phyloP scores from a whole-genome alignment of 2,888 invertebrate species.

The Ceratothoa steindachneri region DNA sequence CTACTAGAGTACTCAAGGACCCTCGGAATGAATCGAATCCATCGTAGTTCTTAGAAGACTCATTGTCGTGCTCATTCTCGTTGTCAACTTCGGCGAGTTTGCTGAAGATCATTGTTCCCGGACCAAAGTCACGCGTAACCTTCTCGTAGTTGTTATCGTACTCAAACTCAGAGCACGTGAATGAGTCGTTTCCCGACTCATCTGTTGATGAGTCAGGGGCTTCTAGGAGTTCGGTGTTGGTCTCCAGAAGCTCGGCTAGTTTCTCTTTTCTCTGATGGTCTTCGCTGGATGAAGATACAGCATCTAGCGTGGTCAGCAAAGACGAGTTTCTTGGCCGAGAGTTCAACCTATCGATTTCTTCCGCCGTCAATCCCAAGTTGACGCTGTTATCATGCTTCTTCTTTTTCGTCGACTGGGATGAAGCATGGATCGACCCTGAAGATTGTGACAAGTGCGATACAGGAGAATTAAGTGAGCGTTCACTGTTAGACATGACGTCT shows the following conservation, averaged over 20 bases:
- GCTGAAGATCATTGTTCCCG: conserved; percentile 61
- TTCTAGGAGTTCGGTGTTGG: conserved; percentile 52
- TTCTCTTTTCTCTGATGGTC: conserved; percentile 50
- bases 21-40: conserved; percentile 91
- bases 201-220: conserved; percentile 56
- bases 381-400: conserved; percentile 54
- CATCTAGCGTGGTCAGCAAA: conserved; percentile 84
- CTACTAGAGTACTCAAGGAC: conserved; percentile 86
- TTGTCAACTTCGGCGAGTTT: conserved; percentile 54
- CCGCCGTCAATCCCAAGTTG: conserved; percentile 66
- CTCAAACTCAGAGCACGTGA: conserved; percentile 96
- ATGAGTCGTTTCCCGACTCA: conserved; percentile 92
- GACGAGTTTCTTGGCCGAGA: conserved; percentile 77
- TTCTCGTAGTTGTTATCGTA: conserved; percentile 73
- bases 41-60: conserved; percentile 63
- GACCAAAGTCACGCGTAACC: conserved; percentile 51
- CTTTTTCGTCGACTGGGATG: conserved; percentile 50
- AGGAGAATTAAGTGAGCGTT: conserved; percentile 83
- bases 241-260: conserved; percentile 52
- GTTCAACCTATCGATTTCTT: conserved; percentile 84
- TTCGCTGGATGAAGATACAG: conserved; percentile 69
- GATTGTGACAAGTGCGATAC: conserved; percentile 84
- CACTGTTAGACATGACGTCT: conserved; percentile 68
- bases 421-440: conserved; percentile 53
- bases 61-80: conserved; percentile 51